A percentile compares a stretch with the other conserved stretches of the same genome.
Evolutionary conservation across 2,888 invertebrate species (phyloP).

Genomic region (Luperina nickerlii): DNA sequence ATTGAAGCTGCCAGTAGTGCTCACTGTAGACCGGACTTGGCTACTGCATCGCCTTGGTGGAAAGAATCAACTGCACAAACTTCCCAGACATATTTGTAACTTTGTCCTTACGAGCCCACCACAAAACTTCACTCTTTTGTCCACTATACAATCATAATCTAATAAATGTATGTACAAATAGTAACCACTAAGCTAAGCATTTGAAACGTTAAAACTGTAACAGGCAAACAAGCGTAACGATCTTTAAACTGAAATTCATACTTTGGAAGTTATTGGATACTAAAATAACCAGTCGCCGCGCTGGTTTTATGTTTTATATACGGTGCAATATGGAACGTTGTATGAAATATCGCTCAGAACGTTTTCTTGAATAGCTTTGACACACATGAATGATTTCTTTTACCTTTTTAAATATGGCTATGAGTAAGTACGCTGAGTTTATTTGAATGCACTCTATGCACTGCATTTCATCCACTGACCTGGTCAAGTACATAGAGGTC

Average conservation of each 20-base stretch:
- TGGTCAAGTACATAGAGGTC: no score
- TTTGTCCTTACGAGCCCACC: no score
- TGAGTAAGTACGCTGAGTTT: background rate
- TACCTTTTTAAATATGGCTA: conserved; percentile 19
- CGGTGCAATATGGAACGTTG: conserved; percentile 21
- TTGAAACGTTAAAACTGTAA: conserved; percentile 14
- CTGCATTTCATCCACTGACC: background rate
- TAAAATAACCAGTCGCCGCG: conserved; percentile 38
- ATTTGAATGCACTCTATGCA: background rate
- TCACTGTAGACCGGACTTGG: background rate
- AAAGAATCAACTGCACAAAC: background rate
- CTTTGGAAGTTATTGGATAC: conserved; percentile 43
- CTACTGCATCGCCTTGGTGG: background rate
- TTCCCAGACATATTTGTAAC: background rate
- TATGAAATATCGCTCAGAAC: conserved; percentile 33
- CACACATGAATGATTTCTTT: conserved; percentile 36
- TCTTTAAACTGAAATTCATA: conserved; percentile 23
- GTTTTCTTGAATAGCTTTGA: conserved; percentile 35
- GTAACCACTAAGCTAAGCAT: conserved; percentile 8
- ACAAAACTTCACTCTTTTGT: no score
- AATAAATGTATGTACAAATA: background rate
- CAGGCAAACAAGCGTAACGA: conserved; percentile 15
- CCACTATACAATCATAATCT: background rate
- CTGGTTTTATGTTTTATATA: conserved; percentile 28
- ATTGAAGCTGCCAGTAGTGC: background rate